Conservation (phyloP, 2,113 vertebrate genomes). For the Erpornis zantholeuca region DNA sequence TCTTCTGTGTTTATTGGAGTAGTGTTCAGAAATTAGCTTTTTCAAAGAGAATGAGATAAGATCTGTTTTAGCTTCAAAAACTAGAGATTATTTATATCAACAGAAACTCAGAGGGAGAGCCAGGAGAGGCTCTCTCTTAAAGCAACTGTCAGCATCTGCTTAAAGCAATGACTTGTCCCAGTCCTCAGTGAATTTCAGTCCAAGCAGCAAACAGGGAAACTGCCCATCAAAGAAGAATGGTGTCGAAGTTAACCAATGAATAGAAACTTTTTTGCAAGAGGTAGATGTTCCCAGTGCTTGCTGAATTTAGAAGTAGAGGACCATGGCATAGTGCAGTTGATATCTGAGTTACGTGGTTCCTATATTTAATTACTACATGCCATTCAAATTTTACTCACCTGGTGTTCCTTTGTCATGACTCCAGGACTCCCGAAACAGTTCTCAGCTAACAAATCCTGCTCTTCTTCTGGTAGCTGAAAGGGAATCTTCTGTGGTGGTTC, state of each 20-base stretch:
- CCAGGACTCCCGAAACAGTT: not conserved
- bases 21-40: not conserved
- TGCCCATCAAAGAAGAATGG: not conserved
- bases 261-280: not conserved
- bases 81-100: not conserved
- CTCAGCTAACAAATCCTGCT: not conserved
- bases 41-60: not conserved
- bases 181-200: not conserved
- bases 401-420: not conserved
- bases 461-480: not conserved
- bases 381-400: not conserved
- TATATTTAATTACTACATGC: not conserved
- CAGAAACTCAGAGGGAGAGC: not conserved
- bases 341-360: not conserved
- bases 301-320: not conserved
- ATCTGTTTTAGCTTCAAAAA: not conserved
- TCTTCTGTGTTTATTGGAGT: not conserved
- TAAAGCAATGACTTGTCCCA: not conserved
- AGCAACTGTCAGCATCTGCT: not conserved
- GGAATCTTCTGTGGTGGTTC: not conserved
- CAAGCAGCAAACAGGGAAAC: not conserved
- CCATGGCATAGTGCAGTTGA: not conserved
- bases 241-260: not conserved
- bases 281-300: not conserved
- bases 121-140: not conserved